Evolutionary conservation across 2,888 invertebrate genomes (phyloP).

Genomic region (Coleophora flavipennella): DNA sequence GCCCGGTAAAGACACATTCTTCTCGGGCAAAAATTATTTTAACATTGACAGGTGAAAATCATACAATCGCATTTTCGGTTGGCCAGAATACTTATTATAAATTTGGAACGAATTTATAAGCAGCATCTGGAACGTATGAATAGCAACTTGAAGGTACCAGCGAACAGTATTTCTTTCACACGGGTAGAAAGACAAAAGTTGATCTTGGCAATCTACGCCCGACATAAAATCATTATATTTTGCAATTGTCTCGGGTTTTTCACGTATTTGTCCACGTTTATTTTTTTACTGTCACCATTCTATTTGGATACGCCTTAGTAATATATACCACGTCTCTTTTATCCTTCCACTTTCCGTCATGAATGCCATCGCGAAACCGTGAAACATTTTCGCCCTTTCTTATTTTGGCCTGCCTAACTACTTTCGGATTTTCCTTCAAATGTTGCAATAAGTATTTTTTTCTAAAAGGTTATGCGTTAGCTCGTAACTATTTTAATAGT

Average conservation of each 20-base stretch:
- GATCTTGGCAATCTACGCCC: constrained; percentile 16
- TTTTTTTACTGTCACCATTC: constrained; percentile 15
- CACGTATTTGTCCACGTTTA: constrained; percentile 11
- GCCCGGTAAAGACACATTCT: not conserved
- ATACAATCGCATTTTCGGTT: not conserved
- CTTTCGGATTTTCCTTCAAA: constrained; percentile 20
- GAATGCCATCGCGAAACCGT: constrained; percentile 7
- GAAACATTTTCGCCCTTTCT: constrained; percentile 22
- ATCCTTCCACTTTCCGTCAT: constrained; percentile 13
- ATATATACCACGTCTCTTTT: constrained; percentile 14
- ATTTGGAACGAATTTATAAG: constrained; percentile 1
- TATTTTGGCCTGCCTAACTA: constrained; percentile 11
- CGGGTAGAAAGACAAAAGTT: constrained; percentile 17
- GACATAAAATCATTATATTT: constrained; percentile 18
- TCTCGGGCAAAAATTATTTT: not conserved
- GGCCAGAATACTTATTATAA: not conserved
- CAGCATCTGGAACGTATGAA: constrained; percentile 7
- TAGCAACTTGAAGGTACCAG: constrained; percentile 15
- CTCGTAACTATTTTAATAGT: constrained; percentile 5
- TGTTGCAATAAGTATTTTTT: constrained; percentile 21
- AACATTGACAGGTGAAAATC: not conserved
- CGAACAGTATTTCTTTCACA: constrained; percentile 16
- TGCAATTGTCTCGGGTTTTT: constrained; percentile 14
- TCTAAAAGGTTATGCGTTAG: constrained; percentile 3
- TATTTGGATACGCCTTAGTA: constrained; percentile 11